Conservation (phyloP, 2,888 invertebrate species). For the Spisula solida region DNA sequence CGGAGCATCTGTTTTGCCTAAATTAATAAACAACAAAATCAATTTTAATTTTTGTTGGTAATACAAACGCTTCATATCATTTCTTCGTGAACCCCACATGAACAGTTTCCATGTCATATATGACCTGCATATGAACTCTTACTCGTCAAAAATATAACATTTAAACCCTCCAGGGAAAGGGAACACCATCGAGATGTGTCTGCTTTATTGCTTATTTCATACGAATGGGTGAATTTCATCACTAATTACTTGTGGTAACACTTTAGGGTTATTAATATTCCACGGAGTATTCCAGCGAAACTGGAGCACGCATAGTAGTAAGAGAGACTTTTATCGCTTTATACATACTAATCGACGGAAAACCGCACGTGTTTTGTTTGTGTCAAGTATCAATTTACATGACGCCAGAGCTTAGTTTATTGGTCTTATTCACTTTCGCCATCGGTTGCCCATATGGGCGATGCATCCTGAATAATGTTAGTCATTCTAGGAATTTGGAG, state of each 20-base stretch:
- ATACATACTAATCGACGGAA: background rate
- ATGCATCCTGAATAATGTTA: no score
- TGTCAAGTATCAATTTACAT: no score
- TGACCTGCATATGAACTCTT: slow-evolving; percentile 13
- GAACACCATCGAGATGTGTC: background rate
- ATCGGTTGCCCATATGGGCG: no score
- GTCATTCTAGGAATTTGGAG: no score
- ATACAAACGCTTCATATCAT: background rate
- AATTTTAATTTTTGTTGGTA: background rate
- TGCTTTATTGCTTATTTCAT: slow-evolving; percentile 24
- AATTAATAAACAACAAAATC: background rate
- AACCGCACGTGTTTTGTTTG: background rate
- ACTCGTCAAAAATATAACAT: background rate
- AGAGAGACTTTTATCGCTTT: background rate
- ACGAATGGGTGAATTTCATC: background rate
- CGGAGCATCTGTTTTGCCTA: background rate
- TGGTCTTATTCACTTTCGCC: no score
- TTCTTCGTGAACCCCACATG: background rate
- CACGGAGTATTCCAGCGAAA: background rate
- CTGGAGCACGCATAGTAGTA: background rate
- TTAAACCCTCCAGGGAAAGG: background rate
- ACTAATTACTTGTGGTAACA: slow-evolving; percentile 5
- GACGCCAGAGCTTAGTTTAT: no score
- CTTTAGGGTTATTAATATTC: slow-evolving; percentile 15
- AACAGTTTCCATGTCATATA: background rate